Evolutionary conservation across 53 echinoderm and acorn worm species (phyloP).

Genomic region (Astropecten irregularis): DNA sequence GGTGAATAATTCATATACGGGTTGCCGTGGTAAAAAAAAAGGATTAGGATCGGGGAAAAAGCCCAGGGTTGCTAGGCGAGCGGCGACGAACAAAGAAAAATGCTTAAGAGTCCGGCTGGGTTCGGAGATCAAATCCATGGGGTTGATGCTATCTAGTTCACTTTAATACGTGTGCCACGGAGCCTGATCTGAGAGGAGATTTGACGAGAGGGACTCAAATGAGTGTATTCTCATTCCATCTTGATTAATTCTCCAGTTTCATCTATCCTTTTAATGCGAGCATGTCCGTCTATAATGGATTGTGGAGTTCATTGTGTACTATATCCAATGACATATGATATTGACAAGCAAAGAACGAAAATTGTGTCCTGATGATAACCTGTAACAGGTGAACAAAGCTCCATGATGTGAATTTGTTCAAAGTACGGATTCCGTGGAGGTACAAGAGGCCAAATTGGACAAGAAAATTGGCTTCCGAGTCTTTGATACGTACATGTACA

Average conservation of each 20-base stretch:
- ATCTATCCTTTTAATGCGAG: neutral
- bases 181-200: neutral
- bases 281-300: no score
- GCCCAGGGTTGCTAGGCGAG: conserved; percentile 44
- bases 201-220: neutral
- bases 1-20: conserved; percentile 46
- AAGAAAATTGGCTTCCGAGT: no score
- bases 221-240: neutral
- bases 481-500: no score
- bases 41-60: conserved; percentile 27
- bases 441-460: no score
- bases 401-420: no score
- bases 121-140: no score
- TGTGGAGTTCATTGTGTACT: no score
- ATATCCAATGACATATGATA: no score
- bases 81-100: conserved; percentile 43
- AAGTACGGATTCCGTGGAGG: no score
- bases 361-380: no score
- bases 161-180: neutral
- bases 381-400: no score
- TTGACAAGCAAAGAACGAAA: no score
- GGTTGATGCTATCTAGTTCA: conserved; percentile 26
- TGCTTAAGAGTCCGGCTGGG: neutral
- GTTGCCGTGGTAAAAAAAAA: conserved; percentile 4
- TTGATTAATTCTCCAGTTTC: conserved; percentile 1